These are phyloP conservation scores for Oreamnos americanus DNA, from an alignment of 2,113 vertebrate genomes.

Conservation along the genomic window DNA sequence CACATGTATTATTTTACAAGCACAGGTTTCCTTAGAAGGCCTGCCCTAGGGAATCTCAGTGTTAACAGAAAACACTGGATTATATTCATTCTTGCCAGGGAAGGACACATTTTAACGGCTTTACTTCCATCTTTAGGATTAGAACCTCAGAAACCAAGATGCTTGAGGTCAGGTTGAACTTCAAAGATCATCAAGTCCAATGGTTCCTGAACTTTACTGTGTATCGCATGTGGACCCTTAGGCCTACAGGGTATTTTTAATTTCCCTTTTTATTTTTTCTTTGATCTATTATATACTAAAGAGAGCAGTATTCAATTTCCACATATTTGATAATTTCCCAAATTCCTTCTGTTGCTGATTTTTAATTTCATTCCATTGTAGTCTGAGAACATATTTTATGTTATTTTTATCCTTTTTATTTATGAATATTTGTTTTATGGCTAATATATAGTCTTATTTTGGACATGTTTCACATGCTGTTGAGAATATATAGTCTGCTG, in stretches of 20 bases:
- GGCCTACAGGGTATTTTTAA: background rate
- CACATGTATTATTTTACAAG: background rate
- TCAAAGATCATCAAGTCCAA: background rate
- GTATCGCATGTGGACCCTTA: background rate
- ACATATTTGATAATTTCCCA: background rate
- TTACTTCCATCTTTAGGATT: background rate
- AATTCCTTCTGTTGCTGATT: background rate
- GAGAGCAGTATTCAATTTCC: background rate
- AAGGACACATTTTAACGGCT: background rate
- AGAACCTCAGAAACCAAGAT: constrained; percentile 11
- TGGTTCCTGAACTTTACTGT: background rate
- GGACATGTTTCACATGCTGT: background rate
- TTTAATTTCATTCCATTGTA: background rate
- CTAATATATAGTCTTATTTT: background rate
- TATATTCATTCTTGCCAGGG: background rate
- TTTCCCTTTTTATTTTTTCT: background rate
- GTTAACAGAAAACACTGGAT: background rate
- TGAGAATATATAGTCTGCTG: background rate
- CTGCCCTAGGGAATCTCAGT: background rate
- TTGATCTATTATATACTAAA: background rate
- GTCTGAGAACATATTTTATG: background rate
- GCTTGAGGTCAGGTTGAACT: background rate
- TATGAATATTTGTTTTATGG: background rate
- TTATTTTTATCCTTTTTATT: background rate
- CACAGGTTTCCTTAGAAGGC: background rate